Base-by-base conservation (phyloP, 2,797 vertebrate species). In the Tapera naevia region DNA sequence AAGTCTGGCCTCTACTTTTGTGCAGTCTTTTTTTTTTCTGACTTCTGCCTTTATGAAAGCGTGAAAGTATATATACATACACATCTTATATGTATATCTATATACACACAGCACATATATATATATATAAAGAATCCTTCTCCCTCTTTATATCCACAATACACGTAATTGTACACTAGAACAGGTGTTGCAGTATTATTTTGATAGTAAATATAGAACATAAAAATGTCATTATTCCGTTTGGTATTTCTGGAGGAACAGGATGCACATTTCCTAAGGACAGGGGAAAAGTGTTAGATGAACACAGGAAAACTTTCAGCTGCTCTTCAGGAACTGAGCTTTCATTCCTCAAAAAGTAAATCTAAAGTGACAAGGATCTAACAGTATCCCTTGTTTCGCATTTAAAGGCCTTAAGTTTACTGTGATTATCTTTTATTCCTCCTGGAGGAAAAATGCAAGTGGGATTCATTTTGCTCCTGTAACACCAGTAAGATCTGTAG, bases 31-130 rank as follows among this genome's bases (percentile, higher is more conserved):
- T 85, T 84, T 94, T 93, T 83, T 61, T 11, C 27, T 95, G 93
- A 96, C 81, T 97, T 96, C 91, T 96, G 76, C 91, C 73, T 79
- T 93, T 62, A 35, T 82, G 58, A 92, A 96, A 91, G 72, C 65
- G 81, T 74, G 89, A 97, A 82, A 78, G 17, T 54, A 61, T 37
- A 35, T 81, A 54, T 37, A 33, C 11, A 41, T 60, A 58, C 11
- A 80, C 24, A 70, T 32, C 64, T 92, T 80, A 64, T 45, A 67
- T 39, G 39, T 50, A 64, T 53, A 53, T 51, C 48, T 13, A 33
- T 13, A 72, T 11, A 35, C 18, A 39, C 11, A 33, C 5, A 18
- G 11, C 4, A 3, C 7, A 23, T 39, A 17, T 9, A 22, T 39
- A 17, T 9, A 22, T 18, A 48, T 79, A 50, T 70, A 76, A 85